Base-by-base conservation (phyloP, 2,113 vertebrate genomes). In the Brachypteracias leptosomus region DNA sequence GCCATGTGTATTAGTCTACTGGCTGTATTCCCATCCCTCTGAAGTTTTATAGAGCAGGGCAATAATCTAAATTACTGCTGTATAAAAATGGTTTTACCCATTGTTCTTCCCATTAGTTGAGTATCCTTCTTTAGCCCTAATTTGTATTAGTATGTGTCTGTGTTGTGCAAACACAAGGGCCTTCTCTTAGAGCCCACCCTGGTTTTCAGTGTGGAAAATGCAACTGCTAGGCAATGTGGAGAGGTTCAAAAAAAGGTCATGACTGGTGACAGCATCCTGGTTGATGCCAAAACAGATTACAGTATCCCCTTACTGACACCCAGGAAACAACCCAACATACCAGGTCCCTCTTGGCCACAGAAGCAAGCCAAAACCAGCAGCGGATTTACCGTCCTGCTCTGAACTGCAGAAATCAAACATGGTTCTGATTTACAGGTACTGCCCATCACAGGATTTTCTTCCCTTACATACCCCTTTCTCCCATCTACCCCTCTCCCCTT, bases 401-500 rank as follows among this genome's bases (percentile, higher is more conserved):
- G 24, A 47, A 3, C 16, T 13, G 22, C 58, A 84, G 51, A 29
- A 44, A 54, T 9, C 5, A 36, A 10, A 13, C 14, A 7, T 4
- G 0, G 16, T 10, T 22, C 81, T 54, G 42, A 15, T 40, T 26
- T 29, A 7, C 9, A 44, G 20, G 8, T 6, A 13, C 40, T 33
- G 7, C 18, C 40, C 10, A 3, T 1, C 12, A 2, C 57, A 11
- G 1, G 3, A 36, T 76, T 36, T 44, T 2, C 55, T 74, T 28
- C 33, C 36, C n/a, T 54, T 14, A 29, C 21, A 35, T 1, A 15
- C 20, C 51, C n/a, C 31, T n/a, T 66, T 28, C 71, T 85, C 38
- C 61, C 62, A 13, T 17, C 16, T 20, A 55, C 8, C 21, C 5
- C 11, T 49, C 24, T 16, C 44, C 62, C 71, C 54, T n/a, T 46